Evolutionary conservation across 2,113 vertebrate species (phyloP).

Genomic region (Pelusios castaneus): DNA sequence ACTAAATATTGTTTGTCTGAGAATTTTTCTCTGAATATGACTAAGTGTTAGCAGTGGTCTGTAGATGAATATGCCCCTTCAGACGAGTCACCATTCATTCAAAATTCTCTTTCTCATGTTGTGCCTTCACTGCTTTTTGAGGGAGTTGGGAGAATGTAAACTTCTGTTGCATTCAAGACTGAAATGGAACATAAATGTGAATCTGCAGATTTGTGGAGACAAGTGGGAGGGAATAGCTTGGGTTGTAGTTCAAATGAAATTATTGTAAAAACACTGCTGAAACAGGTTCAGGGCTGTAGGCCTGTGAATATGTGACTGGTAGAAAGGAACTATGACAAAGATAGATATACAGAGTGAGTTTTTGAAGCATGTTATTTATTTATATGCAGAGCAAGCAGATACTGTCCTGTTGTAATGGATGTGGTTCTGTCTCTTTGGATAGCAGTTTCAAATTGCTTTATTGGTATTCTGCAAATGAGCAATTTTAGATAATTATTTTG

Average conservation of each 20-base stretch:
- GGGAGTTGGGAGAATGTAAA: not conserved
- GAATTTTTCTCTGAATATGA: not conserved
- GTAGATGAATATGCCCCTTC: not conserved
- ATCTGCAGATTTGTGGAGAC: not conserved
- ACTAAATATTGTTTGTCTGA: not conserved
- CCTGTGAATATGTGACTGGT: not conserved
- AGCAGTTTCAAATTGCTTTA: not conserved
- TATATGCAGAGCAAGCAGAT: not conserved
- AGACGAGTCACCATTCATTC: not conserved
- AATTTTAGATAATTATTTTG: not conserved
- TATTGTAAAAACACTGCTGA: not conserved
- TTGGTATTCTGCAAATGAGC: not conserved
- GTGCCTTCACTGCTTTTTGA: not conserved
- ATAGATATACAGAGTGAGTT: not conserved
- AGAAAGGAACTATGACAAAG: not conserved
- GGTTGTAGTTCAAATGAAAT: not conserved
- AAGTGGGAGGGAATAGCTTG: not conserved
- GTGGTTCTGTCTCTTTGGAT: not conserved
- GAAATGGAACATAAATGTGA: not conserved
- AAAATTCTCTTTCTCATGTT: not conserved
- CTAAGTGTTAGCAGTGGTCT: not conserved
- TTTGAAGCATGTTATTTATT: not conserved
- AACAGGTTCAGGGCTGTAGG: not conserved
- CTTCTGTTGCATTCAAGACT: not conserved
- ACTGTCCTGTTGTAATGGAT: not conserved